phyloP scores from a whole-genome alignment of 2,113 vertebrate genomes.

The Fulmarus glacialis region DNA sequence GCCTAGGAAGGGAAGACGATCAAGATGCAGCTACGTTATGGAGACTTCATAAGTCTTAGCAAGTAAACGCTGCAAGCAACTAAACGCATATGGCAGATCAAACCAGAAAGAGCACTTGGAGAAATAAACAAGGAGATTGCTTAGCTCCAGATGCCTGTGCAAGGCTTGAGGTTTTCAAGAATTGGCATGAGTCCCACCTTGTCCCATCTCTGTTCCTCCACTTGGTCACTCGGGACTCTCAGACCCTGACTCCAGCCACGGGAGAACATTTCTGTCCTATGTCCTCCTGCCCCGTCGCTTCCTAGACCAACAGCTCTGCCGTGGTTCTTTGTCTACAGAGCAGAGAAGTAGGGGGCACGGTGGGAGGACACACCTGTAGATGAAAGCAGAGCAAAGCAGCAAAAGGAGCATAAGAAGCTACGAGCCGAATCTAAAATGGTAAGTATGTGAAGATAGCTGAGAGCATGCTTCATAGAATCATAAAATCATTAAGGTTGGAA shows the following conservation, averaged over 20 bases:
- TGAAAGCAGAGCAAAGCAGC: not conserved
- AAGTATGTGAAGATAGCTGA: not conserved
- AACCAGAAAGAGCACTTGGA: not conserved
- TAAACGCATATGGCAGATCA: not conserved
- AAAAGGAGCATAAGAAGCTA: not conserved
- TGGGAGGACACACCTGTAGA: not conserved
- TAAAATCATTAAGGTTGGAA: no score
- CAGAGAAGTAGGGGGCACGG: accelerated
- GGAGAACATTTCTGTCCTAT: not conserved
- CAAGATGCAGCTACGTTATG: not conserved
- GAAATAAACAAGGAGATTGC: not conserved
- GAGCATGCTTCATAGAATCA: not conserved
- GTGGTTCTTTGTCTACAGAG: not conserved
- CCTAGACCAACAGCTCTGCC: not conserved
- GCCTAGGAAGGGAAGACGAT: not conserved
- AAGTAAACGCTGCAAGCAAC: not conserved
- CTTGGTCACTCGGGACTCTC: not conserved
- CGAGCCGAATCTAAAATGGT: not conserved
- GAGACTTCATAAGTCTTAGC: not conserved
- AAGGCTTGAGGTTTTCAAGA: not conserved
- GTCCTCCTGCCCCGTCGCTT: not conserved
- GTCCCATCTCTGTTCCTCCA: not conserved
- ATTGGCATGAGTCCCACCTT: not conserved
- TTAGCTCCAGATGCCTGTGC: not conserved
- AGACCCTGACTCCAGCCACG: not conserved